phyloP scores from a whole-genome alignment of 2,113 vertebrate species.

The Petrocephalus microphthalmus region DNA sequence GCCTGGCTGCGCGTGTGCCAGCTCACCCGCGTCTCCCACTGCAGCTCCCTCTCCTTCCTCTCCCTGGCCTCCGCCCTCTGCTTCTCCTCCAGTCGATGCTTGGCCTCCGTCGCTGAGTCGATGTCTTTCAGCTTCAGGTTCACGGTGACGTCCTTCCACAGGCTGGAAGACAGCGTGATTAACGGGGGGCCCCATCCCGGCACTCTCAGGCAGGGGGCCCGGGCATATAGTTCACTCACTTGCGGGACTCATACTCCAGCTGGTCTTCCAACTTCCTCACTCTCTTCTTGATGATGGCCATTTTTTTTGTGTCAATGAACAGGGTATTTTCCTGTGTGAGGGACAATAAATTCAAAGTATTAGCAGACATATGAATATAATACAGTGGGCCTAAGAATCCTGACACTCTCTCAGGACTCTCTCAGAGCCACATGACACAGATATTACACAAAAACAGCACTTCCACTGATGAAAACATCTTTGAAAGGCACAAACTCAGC shows the following conservation, averaged over 20 bases:
- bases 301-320: slow-evolving; percentile 95
- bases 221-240: slow-evolving; percentile 61
- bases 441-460: not conserved
- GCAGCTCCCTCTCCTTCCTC: slow-evolving; percentile 85
- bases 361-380: not conserved
- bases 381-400: not conserved
- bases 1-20: not conserved
- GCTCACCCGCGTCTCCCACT: slow-evolving; percentile 94
- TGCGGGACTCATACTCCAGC: slow-evolving; percentile 84
- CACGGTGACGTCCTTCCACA: slow-evolving; percentile 92
- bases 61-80: slow-evolving; percentile 92
- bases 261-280: slow-evolving; percentile 95
- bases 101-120: slow-evolving; percentile 88
- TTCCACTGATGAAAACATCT: not conserved
- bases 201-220: not conserved
- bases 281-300: slow-evolving; percentile 93
- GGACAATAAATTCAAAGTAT: not conserved
- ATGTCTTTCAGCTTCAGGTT: slow-evolving; percentile 95
- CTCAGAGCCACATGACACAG: not conserved
- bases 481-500: not conserved
- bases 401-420: not conserved
- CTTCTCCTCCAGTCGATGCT: slow-evolving; percentile 88
- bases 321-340: slow-evolving; percentile 75
- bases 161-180: slow-evolving; percentile 51
- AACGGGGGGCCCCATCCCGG: not conserved